phyloP scores from a whole-genome alignment of 35 echinoderm and acorn worm species.

The Heliocidaris erythrogramma region DNA sequence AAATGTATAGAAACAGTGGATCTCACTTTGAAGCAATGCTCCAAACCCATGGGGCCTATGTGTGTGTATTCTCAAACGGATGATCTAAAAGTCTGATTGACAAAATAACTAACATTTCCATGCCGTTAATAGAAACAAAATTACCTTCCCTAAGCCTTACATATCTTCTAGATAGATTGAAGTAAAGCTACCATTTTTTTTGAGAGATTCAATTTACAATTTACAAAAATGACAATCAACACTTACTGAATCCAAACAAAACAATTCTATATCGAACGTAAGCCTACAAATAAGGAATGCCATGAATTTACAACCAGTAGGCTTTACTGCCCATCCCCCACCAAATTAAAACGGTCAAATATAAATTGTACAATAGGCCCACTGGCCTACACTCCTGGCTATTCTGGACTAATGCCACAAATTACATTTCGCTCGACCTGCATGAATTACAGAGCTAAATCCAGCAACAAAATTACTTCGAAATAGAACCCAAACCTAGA shows the following conservation, averaged over 20 bases:
- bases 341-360: background rate
- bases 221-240: background rate
- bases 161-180: no score
- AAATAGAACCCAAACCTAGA: constrained; percentile 17
- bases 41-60: background rate
- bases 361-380: background rate
- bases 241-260: background rate
- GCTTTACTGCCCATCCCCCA: background rate
- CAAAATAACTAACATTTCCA: background rate
- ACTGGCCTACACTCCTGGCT: background rate
- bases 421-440: background rate
- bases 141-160: background rate
- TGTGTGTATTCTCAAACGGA: background rate
- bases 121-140: background rate
- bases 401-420: background rate
- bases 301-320: background rate
- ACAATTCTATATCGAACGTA: background rate
- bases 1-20: background rate
- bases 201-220: background rate
- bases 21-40: background rate
- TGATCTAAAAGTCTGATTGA: background rate
- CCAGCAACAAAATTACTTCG: background rate
- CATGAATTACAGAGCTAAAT: background rate
- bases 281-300: background rate
- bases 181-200: no score